Base-by-base conservation (phyloP, 2,113 vertebrate species). In the Recurvirostra avosetta region DNA sequence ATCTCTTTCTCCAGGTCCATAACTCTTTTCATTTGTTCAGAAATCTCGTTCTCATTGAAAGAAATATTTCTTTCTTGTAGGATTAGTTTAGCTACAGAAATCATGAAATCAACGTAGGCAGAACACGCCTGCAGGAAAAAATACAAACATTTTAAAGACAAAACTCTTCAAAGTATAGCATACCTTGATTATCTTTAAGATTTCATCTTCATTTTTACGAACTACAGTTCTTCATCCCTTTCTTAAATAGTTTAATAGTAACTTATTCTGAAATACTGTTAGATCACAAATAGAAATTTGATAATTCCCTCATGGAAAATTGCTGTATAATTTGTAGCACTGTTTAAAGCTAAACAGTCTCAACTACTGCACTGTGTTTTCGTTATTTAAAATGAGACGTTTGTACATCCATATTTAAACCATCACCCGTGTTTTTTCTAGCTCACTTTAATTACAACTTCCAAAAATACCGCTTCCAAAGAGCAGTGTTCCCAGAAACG, bases 1-100 rank as follows among this genome's bases (percentile, higher is more conserved):
- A 99, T 99, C 86, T 99, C 99, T 85, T 98, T 99, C 97, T 99
- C 99, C 98, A 99, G 91, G 58, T 98, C 98, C 98, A 99, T 98
- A 67, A 99, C 96, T 95, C 79, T 98, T 12, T 71, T 89, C 98
- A 99, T 98, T 93, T 99, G 98, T 66, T 96, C 80, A 73, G 96
- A 96, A 96, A 99, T 97, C 34, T 43, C 43, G 4, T 15, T 97
- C 75, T 99, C 98, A 43, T 97, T 96, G 84, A 98, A 13, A 22
- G 56, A 11, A 85, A 99, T 90, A 15, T 74, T 71, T 90, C 97
- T 98, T 92, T 99, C 99, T 62, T 97, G 95, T 36, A 98, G 98
- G 88, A 99, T 99, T 94, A 99, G 92, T 94, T 97, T 99, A 34
- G 98, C 99, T 91, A 99, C 98, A 93, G 99, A 98, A 94, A 98